Evolutionary conservation across 2,797 vertebrate species (phyloP), one percentile per base, ranked within the genome.

Genomic region (Eleutherodactylus coqui): DNA sequence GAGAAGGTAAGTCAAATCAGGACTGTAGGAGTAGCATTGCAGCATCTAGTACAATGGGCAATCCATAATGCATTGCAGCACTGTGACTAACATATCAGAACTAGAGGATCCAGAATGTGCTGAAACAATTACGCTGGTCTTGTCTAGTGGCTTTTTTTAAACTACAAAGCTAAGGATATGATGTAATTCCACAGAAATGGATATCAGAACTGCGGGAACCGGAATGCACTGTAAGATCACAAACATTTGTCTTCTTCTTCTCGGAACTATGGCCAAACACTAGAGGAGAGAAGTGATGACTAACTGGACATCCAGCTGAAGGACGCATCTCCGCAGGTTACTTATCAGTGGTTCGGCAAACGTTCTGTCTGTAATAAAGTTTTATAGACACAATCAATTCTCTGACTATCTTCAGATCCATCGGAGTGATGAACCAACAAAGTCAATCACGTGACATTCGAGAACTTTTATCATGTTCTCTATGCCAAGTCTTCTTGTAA

Each of bases 1-100:
- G 27, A 75, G 2, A 83, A 73, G 43, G 10, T 79, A 45, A 34
- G n/a, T 29, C 10, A 55, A 41, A 69, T 27, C 21, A 60, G 27
- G 76, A 78, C 75, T 2, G 10, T 36, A 55, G 78, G 34, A 58
- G 29, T 29, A 51, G 79, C n/a, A 70, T 43, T 83, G 85, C 80
- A 86, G 81, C 67, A 87, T 80, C 67, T 75, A 67, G 53, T 75
- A 87, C 79, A 82, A 75, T 69, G 47, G 86, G 86, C 64, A 77
- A 78, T 58, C 47, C 62, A 60, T 34, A 55, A 78, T 77, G 19
- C 49, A 78, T 49, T 87, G 75, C 47, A 79, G 49, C 27, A 80
- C 43, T 67, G 67, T 75, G 38, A 82, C 77, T 79, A 73, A 79
- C 11, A 14, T 62, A 64, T 41, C 43, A 11, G n/a, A 19, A 14